Conservation (phyloP, 2,113 vertebrate genomes). For the Tinamus guttatus region DNA sequence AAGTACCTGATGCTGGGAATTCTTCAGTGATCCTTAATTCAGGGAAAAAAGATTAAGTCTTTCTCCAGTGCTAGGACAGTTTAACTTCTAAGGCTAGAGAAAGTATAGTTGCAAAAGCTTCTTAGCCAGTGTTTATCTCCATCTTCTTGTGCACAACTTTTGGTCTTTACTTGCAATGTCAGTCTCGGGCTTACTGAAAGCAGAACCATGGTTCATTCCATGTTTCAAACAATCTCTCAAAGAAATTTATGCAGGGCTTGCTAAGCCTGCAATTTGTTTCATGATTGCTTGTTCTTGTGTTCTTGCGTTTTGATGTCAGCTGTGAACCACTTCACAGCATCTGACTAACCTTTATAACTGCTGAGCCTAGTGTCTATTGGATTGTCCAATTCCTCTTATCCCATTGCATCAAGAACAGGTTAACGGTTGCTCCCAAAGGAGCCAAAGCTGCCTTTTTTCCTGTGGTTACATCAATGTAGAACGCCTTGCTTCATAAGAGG, state of each 20-base stretch:
- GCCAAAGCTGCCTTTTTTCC: neutral
- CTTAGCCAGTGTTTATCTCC: neutral
- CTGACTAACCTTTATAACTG: neutral
- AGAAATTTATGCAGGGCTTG: neutral
- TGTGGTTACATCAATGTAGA: neutral
- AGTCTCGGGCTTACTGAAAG: neutral
- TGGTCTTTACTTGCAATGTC: neutral
- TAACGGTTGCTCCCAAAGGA: neutral
- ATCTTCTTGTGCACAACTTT: neutral
- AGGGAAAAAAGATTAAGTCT: neutral
- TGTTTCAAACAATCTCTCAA: neutral
- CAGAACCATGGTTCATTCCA: neutral
- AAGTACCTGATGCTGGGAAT: neutral
- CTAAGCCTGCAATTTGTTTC: conserved; percentile 9
- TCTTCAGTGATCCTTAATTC: neutral
- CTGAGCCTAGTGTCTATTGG: neutral
- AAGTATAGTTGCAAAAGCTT: neutral
- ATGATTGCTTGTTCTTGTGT: neutral
- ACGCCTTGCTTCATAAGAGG: neutral
- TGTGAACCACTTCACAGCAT: neutral
- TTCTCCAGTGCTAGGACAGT: neutral
- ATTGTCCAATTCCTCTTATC: neutral
- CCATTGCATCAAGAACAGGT: neutral
- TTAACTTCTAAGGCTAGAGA: neutral
- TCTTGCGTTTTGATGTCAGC: neutral